These are phyloP conservation scores for Drosophila burlai DNA, from an alignment of 1,140 invertebrate species.

Conservation along the genomic window DNA sequence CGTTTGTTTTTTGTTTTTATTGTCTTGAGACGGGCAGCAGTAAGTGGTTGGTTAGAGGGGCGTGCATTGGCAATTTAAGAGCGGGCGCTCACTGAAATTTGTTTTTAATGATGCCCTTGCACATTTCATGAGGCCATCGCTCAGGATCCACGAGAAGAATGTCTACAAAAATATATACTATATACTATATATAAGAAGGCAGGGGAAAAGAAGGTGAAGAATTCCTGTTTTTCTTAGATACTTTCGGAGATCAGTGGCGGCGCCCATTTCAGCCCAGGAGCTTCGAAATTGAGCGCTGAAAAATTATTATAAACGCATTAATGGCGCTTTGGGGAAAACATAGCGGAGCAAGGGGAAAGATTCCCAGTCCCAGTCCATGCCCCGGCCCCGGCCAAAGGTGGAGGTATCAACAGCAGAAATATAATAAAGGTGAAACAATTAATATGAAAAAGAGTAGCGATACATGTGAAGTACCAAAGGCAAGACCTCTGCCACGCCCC, in stretches of 20 bases:
- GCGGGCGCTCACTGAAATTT: slow-evolving; percentile 69
- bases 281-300: slow-evolving; percentile 62
- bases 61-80: slow-evolving; percentile 71
- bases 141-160: slow-evolving; percentile 41
- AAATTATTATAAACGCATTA: slow-evolving; percentile 84
- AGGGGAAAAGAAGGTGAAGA: background rate
- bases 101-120: slow-evolving; percentile 80
- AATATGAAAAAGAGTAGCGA: slow-evolving; percentile 73
- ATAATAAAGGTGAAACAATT: slow-evolving; percentile 83
- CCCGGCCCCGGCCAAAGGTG: slow-evolving; percentile 2
- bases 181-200: background rate
- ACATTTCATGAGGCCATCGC: slow-evolving; percentile 70
- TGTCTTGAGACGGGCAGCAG: background rate
- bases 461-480: slow-evolving; percentile 65
- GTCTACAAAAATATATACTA: slow-evolving; percentile 1
- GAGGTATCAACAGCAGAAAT: slow-evolving; percentile 71
- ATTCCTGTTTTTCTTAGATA: slow-evolving; percentile 44
- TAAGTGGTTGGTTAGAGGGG: slow-evolving; percentile 19
- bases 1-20: background rate
- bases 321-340: slow-evolving; percentile 58
- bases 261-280: slow-evolving; percentile 13
- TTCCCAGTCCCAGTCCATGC: background rate
- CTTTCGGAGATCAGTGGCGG: slow-evolving; percentile 18
- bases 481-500: slow-evolving; percentile 56
- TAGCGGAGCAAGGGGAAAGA: background rate